Evolutionary conservation across 2,113 vertebrate species (phyloP), one percentile per base, ranked within the genome.

Genomic region (Bubo blakistoni): DNA sequence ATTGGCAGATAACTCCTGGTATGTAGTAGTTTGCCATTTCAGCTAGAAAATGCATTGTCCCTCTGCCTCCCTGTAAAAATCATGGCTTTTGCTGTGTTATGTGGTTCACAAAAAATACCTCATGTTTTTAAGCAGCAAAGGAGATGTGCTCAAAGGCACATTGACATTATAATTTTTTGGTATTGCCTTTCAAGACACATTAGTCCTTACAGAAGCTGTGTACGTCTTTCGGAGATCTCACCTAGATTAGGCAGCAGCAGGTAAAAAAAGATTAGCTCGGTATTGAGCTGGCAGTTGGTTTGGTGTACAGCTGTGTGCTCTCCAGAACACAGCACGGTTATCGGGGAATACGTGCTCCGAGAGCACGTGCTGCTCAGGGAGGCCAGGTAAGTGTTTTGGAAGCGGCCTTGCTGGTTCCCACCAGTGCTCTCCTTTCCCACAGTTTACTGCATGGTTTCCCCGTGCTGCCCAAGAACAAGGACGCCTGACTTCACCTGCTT

Each of bases 31-130:
- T 91, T 88, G 90, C 85, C 22, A 57, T 61, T 91, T 95, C 95
- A 96, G 94, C 94, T 94, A 81, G 90, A 96, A 95, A 95, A 71
- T 46, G 38, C 55, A 38, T 86, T 91, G 85, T 93, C 38, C 40
- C 30, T 80, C 44, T 72, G 59, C 38, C 20, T 92, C 62, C 46
- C 92, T 88, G 69, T 76, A 42, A 74, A 87, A 86, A 85, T 84
- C 66, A 27, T n/a, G 74, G 57, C 65, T 36, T 65, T 77, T 58
- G 30, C 67, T 70, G 40, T 81, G 69, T 83, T 62, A 34, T 0
- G 0, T 58, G 38, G 16, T 17, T 81, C 34, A 25, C 73, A 74
- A 32, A 83, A 92, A 91, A 38, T 16, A 34, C 30, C 25, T 66
- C 10, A 0, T 34, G 42, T 47, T 91, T 73, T 83, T 18, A 36